phyloP scores from a whole-genome alignment of 35 echinoderm and acorn worm species.

The Heliocidaris erythrogramma region DNA sequence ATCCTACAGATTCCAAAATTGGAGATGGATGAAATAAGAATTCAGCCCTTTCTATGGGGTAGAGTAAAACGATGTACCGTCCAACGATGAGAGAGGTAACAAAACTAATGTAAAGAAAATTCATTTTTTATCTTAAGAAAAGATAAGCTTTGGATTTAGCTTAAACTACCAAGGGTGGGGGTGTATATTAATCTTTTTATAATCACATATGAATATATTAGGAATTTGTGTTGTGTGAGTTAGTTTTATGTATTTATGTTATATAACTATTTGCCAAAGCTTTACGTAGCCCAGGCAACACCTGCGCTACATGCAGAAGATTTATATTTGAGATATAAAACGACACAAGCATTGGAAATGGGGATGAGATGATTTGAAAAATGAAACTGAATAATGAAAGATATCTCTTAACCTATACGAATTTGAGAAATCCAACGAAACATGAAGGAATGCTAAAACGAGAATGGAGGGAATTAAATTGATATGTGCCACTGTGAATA shows the following conservation, averaged over 20 bases:
- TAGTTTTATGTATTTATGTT: constrained; percentile 42
- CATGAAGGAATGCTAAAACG: neutral
- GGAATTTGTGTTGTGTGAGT: constrained; percentile 6
- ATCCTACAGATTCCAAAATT: neutral
- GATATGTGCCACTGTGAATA: neutral
- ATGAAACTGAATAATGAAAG: neutral
- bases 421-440: neutral
- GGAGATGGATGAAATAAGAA: neutral
- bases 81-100: neutral
- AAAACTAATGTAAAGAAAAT: neutral
- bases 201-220: constrained; percentile 11
- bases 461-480: neutral
- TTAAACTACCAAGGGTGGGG: constrained; percentile 7
- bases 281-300: neutral
- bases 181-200: constrained; percentile 22
- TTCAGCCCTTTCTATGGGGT: neutral
- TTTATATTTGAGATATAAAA: neutral
- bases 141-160: neutral
- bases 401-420: neutral
- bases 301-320: neutral
- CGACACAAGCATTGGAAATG: neutral
- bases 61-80: neutral
- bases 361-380: neutral
- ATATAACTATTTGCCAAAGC: constrained; percentile 1
- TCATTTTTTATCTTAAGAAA: neutral